Conservation (phyloP, 2,113 vertebrate genomes). For the zebrafish (Danio rerio) region DNA sequence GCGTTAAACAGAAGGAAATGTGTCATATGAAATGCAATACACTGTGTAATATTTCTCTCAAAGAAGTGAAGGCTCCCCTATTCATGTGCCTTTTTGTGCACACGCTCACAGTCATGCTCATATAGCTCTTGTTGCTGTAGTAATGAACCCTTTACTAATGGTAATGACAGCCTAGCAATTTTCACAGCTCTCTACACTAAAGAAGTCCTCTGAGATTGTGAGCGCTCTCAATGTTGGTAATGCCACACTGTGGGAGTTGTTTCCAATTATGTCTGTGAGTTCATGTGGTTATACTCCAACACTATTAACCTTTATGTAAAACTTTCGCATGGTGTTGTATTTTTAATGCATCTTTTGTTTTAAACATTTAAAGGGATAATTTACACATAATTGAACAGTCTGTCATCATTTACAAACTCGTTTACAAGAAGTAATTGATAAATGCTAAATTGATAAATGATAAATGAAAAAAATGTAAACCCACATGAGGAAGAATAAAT, state of each 20-base stretch:
- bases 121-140: not conserved
- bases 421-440: no score
- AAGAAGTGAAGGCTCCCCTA: not conserved
- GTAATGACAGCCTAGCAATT: conserved; percentile 35
- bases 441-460: no score
- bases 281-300: not conserved
- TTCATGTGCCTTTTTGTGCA: not conserved
- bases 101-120: not conserved
- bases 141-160: conserved; percentile 28
- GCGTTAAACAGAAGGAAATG: not conserved
- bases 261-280: conserved; percentile 8
- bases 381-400: no score
- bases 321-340: not conserved
- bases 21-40: conserved; percentile 35
- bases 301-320: not conserved
- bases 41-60: conserved; percentile 3
- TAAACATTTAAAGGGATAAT: not conserved
- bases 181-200: not conserved
- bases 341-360: not conserved
- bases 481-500: no score
- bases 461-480: no score
- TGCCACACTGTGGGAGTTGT: conserved; percentile 2
- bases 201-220: not conserved
- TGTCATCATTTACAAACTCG: no score
- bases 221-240: not conserved